Evolutionary conservation across 2,113 vertebrate genomes (phyloP), one percentile per base, ranked within the genome.

Genomic region (Channa argus): DNA sequence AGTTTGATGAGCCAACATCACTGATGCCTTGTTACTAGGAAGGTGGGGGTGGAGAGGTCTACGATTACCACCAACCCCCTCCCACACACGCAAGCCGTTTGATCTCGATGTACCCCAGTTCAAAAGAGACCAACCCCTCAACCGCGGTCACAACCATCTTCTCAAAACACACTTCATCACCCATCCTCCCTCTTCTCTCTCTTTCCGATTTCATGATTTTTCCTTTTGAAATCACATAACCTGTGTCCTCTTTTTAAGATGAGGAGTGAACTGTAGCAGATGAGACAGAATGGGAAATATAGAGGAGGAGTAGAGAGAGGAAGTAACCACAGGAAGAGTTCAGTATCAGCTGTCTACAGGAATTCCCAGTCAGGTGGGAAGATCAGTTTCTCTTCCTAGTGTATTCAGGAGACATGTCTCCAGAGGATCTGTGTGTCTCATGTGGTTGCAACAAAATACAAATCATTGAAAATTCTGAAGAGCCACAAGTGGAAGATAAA

Each of bases 221-320:
- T 45, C 58, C 77, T 59, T 87, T 88, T 90, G 83, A 89, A 85
- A 91, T 89, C 76, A 65, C 54, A 77, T 85, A 84, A 86, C 82
- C 85, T 82, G 77, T 72, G 81, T 84, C 74, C 77, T 71, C 82
- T 69, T 70, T 73, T 71, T 83, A 79, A 79, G 61, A 58, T 6
- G 53, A 61, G 67, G 70, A 39, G 70, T n/a, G 64, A 36, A 59
- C 7, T n/a, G 63, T 1, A 13, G 56, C 13, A 87, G 80, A 92
- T 91, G 84, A 86, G 83, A 80, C 74, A 13, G 80, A 86, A 87
- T 88, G 41, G 54, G 51, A 75, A 64, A 85, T 85, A 83, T 44
- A 49, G 80, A 77, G 53, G 73, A 59, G 61, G 72, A 77, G 62
- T 11, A 52, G 58, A 36, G 50, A 1, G 61, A 65, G 75, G 50